Evolutionary conservation across 1,140 invertebrate genomes (phyloP).

Genomic region (Battus philenor): DNA sequence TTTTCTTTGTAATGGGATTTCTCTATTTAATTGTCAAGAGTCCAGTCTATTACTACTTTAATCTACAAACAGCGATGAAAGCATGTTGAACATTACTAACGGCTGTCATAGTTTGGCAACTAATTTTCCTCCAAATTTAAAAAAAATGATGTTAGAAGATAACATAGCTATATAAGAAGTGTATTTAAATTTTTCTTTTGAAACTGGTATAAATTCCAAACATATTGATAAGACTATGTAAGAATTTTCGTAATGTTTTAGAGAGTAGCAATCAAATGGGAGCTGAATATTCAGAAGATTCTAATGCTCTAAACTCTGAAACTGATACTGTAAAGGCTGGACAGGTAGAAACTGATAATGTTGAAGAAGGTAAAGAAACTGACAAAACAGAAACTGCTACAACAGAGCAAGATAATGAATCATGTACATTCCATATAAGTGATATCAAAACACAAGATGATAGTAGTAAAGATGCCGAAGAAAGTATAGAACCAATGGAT

Average conservation of each 20-base stretch:
- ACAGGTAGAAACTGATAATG: neutral
- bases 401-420: conserved; percentile 1
- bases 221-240: too few relatives aligned
- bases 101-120: too few relatives aligned
- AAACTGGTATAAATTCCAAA: too few relatives aligned
- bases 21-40: too few relatives aligned
- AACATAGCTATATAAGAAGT: too few relatives aligned
- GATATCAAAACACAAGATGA: conserved; percentile 1
- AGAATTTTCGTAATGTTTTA: conserved; percentile 1
- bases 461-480: neutral
- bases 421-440: conserved; percentile 4
- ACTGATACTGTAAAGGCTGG: conserved; percentile 21
- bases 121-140: too few relatives aligned
- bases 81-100: too few relatives aligned
- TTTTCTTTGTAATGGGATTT: too few relatives aligned
- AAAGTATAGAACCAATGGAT: conserved; percentile 4
- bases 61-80: too few relatives aligned
- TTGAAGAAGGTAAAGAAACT: neutral
- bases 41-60: too few relatives aligned
- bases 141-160: too few relatives aligned
- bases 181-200: too few relatives aligned
- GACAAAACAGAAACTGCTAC: neutral
- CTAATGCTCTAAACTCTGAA: conserved; percentile 39
- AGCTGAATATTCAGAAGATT: conserved; percentile 56
- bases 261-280: conserved; percentile 55